These are phyloP conservation scores for Propithecus deckenii DNA, from an alignment of 2,797 vertebrate genomes.

Conservation along the genomic window DNA sequence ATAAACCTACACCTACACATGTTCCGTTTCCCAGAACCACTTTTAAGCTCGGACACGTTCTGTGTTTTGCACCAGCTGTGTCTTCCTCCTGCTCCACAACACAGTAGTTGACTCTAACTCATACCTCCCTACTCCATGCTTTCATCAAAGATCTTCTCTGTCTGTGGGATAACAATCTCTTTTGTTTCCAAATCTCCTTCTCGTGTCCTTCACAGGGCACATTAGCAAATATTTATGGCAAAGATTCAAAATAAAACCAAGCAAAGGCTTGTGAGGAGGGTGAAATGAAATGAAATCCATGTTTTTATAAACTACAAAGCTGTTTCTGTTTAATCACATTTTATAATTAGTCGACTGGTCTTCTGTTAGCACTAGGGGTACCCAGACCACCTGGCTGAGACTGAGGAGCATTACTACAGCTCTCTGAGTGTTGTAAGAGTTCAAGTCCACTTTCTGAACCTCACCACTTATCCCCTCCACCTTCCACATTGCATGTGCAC, in stretches of 20 bases:
- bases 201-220: not conserved
- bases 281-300: not conserved
- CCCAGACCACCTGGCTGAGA: not conserved
- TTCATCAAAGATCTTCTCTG: not conserved
- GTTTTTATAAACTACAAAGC: not conserved
- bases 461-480: accelerated
- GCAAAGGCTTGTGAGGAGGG: not conserved
- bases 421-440: accelerated
- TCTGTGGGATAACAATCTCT: not conserved
- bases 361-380: not conserved
- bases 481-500: not conserved
- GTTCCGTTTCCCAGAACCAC: not conserved
- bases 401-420: accelerated
- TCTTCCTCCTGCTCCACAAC: not conserved
- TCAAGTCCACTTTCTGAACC: not conserved
- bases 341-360: constrained; percentile 10
- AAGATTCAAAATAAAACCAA: not conserved
- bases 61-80: not conserved
- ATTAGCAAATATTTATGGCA: not conserved
- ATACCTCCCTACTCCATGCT: not conserved
- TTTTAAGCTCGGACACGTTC: not conserved
- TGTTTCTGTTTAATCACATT: not conserved
- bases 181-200: not conserved
- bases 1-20: not conserved
- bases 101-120: not conserved